Evolutionary conservation across 2,888 invertebrate genomes (phyloP).

Genomic region (Heteromyza rotundicornis): DNA sequence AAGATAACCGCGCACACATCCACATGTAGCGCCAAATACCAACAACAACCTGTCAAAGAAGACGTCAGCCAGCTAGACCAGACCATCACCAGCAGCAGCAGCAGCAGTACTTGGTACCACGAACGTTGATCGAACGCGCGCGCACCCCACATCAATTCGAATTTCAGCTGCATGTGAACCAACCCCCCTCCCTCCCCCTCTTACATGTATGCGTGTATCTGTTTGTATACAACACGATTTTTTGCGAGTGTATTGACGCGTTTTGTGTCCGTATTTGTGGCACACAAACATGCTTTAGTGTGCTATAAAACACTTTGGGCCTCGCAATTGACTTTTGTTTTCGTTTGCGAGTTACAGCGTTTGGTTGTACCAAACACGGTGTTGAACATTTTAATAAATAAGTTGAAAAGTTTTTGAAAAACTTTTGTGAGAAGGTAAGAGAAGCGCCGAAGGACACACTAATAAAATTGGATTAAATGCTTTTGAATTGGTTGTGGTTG

Average conservation of each 20-base stretch:
- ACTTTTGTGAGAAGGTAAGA: too few species aligned
- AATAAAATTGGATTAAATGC: too few species aligned
- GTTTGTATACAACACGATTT: constrained; percentile 28
- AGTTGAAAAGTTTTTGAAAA: too few species aligned
- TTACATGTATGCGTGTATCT: constrained; percentile 5
- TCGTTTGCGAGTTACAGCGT: constrained; percentile 62
- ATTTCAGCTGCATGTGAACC: constrained; percentile 1
- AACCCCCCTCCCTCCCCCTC: background rate
- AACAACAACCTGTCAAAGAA: too few species aligned
- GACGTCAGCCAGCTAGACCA: background rate
- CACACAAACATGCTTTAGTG: too few species aligned
- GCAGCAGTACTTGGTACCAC: too few species aligned
- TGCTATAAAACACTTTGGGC: constrained; percentile 68
- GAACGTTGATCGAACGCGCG: too few species aligned
- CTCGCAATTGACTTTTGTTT: constrained; percentile 63
- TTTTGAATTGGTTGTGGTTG: too few species aligned
- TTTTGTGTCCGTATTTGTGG: constrained; percentile 58
- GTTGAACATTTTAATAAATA: too few species aligned
- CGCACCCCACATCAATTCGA: background rate
- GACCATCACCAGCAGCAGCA: background rate
- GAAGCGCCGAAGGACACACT: too few species aligned
- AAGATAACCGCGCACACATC: too few species aligned
- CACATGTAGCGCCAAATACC: too few species aligned
- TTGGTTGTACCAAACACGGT: constrained; percentile 55
- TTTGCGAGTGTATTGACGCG: constrained; percentile 53